phyloP scores from a whole-genome alignment of 2,888 invertebrate genomes.

The Dryadula phaetusa region DNA sequence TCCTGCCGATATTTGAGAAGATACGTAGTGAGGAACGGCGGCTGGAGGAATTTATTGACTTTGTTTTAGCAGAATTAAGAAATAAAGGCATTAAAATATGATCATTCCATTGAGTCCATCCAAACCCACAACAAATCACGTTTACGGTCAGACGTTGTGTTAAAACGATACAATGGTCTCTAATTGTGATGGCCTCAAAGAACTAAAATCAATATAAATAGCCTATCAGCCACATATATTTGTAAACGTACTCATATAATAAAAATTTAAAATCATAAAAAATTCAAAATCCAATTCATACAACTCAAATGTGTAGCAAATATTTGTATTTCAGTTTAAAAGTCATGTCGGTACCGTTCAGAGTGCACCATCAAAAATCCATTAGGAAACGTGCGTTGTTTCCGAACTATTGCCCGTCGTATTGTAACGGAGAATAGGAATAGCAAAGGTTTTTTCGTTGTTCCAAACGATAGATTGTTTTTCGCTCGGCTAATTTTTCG shows the following conservation, averaged over 20 bases:
- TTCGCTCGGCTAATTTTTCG: conserved; percentile 42
- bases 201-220: too few relatives aligned
- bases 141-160: too few relatives aligned
- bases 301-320: conserved; percentile 2
- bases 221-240: too few relatives aligned
- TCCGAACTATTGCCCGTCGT: conserved; percentile 37
- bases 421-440: conserved; percentile 40
- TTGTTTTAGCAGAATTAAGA: too few relatives aligned
- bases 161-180: too few relatives aligned
- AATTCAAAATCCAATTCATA: not conserved
- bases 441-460: conserved; percentile 41
- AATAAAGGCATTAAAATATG: too few relatives aligned
- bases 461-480: conserved; percentile 44
- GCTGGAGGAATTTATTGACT: too few relatives aligned
- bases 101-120: too few relatives aligned
- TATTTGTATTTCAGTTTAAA: conserved; percentile 26
- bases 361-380: conserved; percentile 37
- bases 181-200: too few relatives aligned
- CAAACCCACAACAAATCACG: too few relatives aligned
- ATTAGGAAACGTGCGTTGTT: conserved; percentile 39
- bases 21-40: too few relatives aligned
- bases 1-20: too few relatives aligned
- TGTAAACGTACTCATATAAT: not conserved
- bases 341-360: conserved; percentile 23
- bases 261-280: conserved; percentile 5